Evolutionary conservation across 2,888 invertebrate genomes (phyloP).

Genomic region (Stenoptilia bipunctidactyla): DNA sequence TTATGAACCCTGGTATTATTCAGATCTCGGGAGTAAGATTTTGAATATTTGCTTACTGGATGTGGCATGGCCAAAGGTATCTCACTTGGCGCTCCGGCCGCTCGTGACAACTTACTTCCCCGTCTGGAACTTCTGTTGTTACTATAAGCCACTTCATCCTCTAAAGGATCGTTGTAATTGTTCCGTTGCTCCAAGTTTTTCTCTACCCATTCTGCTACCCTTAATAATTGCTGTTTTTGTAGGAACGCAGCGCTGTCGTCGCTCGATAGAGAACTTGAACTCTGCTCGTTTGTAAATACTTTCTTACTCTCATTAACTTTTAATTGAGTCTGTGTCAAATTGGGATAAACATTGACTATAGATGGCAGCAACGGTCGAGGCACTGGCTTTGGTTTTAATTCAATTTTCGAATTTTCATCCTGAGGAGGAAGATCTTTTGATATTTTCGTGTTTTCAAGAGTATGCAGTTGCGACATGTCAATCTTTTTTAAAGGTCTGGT

Average conservation of each 20-base stretch:
- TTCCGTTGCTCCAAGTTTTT: conserved; percentile 71
- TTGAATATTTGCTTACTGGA: conserved; percentile 59
- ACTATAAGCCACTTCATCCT: conserved; percentile 47
- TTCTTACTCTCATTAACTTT: conserved; percentile 58
- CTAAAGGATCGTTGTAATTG: conserved; percentile 51
- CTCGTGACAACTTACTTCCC: conserved; percentile 45
- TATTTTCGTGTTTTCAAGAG: conserved; percentile 58
- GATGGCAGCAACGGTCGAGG: conserved; percentile 40
- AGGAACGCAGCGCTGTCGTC: conserved; percentile 68
- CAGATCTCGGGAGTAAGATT: conserved; percentile 35
- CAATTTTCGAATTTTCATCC: conserved; percentile 28
- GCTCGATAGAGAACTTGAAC: conserved; percentile 63
- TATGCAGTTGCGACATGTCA: conserved; percentile 57
- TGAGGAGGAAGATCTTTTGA: conserved; percentile 56
- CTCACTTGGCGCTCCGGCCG: conserved; percentile 55
- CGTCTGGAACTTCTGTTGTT: conserved; percentile 32
- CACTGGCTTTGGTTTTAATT: conserved; percentile 32
- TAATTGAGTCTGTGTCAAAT: conserved; percentile 58
- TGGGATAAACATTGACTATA: conserved; percentile 60
- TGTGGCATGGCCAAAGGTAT: conserved; percentile 62
- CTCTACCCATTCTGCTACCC: conserved; percentile 85
- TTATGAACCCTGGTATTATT: conserved; percentile 41
- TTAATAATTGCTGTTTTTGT: conserved; percentile 74
- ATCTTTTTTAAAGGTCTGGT: conserved; percentile 50
- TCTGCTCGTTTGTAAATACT: conserved; percentile 59